Percentiles rank a stretch among this genome's conserved stretches.
Conservation (phyloP, 2,888 invertebrate species). For the Lottia gigantea region DNA sequence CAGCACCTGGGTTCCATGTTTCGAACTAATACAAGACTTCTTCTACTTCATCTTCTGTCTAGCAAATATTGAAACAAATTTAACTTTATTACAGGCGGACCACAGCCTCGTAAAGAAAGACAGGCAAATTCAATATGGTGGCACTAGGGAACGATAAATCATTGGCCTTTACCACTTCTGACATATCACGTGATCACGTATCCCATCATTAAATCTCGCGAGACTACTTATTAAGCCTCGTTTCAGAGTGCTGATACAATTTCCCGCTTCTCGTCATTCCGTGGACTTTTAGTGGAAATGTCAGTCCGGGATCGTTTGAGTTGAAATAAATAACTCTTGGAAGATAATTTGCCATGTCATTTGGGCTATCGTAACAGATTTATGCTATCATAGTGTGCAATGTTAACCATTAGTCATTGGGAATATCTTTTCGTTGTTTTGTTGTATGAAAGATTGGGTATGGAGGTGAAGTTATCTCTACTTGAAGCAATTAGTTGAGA, state of each 20-base stretch:
- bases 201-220: conserved; percentile 41
- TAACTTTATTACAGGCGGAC: conserved; percentile 19
- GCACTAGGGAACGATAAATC: conserved; percentile 37
- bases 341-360: conserved; percentile 33
- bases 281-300: conserved; percentile 22
- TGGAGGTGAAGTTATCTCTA: neutral
- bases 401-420: conserved; percentile 30
- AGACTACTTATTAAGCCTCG: conserved; percentile 40
- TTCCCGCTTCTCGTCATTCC: conserved; percentile 23
- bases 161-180: conserved; percentile 33
- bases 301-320: conserved; percentile 20
- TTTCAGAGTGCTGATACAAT: conserved; percentile 34
- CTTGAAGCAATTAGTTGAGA: conserved; percentile 30
- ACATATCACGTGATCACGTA: conserved; percentile 37
- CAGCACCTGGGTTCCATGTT: no score
- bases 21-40: no score
- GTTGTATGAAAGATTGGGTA: neutral
- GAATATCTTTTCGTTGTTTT: conserved; percentile 31
- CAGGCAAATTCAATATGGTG: conserved; percentile 38
- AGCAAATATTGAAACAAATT: conserved; percentile 10
- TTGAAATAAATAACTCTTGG: conserved; percentile 35
- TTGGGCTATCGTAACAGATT: conserved; percentile 25
- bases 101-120: conserved; percentile 24
- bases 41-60: no score
- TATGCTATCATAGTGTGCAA: conserved; percentile 26